Conservation (phyloP, 2,113 vertebrate species). For the Salvator merianae region DNA sequence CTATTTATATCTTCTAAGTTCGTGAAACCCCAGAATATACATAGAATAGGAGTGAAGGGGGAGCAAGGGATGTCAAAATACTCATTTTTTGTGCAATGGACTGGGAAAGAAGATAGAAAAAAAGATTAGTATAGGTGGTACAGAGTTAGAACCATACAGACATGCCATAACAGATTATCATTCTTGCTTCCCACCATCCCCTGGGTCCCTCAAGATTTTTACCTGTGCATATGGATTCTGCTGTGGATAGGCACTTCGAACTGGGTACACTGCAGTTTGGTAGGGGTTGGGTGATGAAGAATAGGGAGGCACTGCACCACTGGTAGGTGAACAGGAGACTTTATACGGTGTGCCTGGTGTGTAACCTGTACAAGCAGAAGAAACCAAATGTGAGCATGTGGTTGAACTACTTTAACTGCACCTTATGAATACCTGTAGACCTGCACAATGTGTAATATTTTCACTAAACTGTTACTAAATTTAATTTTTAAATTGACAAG, state of each 20-base stretch:
- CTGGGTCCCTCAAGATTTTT: not conserved
- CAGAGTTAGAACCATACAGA: no score
- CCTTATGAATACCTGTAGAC: not conserved
- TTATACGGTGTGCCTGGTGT: conserved; percentile 94
- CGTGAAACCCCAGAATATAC: no score
- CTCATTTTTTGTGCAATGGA: not conserved
- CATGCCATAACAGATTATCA: no score
- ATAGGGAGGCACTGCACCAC: conserved; percentile 90
- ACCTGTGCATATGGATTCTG: conserved; percentile 98
- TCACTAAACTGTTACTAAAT: not conserved
- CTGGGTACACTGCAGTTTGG: conserved; percentile 89
- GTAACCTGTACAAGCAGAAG: conserved; percentile 78
- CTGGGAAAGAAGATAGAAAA: not conserved
- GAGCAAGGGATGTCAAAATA: not conserved
- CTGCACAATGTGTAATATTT: not conserved
- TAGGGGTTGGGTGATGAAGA: conserved; percentile 94
- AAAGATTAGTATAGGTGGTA: no score
- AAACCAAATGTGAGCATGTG: not conserved
- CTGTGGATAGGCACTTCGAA: conserved; percentile 96
- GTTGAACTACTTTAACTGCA: not conserved
- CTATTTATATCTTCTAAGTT: no score
- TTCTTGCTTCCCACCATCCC: not conserved
- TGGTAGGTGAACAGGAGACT: conserved; percentile 96
- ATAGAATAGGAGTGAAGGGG: no score
- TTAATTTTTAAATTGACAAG: not conserved